These are phyloP conservation scores for Pteropus alecto DNA, from an alignment of 2,113 vertebrate species.

Conservation along the genomic window DNA sequence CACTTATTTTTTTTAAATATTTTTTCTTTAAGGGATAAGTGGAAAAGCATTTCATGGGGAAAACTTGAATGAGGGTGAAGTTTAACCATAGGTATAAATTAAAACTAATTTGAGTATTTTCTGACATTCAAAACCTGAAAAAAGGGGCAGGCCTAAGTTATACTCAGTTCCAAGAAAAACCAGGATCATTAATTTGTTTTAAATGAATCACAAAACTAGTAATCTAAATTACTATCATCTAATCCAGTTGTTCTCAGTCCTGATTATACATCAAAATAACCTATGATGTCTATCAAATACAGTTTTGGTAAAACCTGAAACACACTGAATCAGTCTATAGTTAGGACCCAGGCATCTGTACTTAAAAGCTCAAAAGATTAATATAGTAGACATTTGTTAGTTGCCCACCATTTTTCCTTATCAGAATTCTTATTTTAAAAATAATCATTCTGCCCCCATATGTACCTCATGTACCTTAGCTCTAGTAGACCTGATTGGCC, in stretches of 20 bases:
- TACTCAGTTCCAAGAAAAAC: neutral
- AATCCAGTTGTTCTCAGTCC: neutral
- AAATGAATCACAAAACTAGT: constrained; percentile 16
- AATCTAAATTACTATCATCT: neutral
- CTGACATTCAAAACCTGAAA: neutral
- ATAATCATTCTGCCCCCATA: neutral
- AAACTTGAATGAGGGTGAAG: neutral
- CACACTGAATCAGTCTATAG: neutral
- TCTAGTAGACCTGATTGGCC: neutral
- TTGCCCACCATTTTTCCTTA: neutral
- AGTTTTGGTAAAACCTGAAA: neutral
- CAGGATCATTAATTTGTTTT: constrained; percentile 3
- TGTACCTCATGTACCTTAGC: neutral
- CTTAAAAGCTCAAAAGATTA: neutral
- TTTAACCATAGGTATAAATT: neutral
- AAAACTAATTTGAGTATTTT: constrained; percentile 16
- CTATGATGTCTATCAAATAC: neutral
- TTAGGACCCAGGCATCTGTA: neutral
- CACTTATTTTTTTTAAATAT: neutral
- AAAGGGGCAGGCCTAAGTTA: neutral
- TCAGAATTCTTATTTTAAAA: neutral
- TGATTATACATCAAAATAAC: neutral
- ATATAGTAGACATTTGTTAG: neutral
- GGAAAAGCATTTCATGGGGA: neutral
- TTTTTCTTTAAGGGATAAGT: neutral